Evolutionary conservation across 2,797 vertebrate genomes (phyloP).

Genomic region (Brachyalestes nurse): DNA sequence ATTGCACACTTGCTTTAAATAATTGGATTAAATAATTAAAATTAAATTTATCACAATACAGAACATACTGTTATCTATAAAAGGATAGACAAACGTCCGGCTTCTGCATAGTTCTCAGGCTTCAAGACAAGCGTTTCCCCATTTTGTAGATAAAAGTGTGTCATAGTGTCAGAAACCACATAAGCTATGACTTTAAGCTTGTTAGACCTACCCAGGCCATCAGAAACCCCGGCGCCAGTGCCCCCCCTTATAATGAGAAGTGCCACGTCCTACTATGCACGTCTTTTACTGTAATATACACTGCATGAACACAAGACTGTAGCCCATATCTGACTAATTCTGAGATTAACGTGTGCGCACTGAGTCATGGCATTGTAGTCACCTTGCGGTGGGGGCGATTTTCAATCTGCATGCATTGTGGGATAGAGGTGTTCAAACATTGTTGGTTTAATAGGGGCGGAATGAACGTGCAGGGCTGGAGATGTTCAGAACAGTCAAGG

Average conservation of each 20-base stretch:
- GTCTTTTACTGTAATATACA: constrained; percentile 32
- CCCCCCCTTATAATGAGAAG: neutral
- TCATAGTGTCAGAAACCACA: neutral
- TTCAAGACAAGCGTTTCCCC: too few species aligned
- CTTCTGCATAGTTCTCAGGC: too few species aligned
- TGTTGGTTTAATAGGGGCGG: constrained; percentile 10
- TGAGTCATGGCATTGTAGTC: constrained; percentile 2
- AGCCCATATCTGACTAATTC: constrained; percentile 13
- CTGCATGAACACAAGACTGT: neutral
- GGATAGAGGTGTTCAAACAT: constrained; percentile 2
- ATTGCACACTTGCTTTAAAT: too few species aligned
- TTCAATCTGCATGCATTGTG: constrained; percentile 11
- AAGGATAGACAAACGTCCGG: too few species aligned
- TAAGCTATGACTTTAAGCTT: neutral
- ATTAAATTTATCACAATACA: too few species aligned
- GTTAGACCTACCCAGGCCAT: neutral
- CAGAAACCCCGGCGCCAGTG: neutral
- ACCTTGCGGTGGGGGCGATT: neutral
- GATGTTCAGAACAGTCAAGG: neutral
- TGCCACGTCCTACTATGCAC: neutral
- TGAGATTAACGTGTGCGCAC: constrained; percentile 20
- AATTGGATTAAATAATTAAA: too few species aligned
- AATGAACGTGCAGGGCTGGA: constrained; percentile 6
- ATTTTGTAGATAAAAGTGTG: neutral
- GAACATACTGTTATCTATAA: too few species aligned